Base-by-base conservation (phyloP, 2,113 vertebrate species). In the Pachyramphus minor region DNA sequence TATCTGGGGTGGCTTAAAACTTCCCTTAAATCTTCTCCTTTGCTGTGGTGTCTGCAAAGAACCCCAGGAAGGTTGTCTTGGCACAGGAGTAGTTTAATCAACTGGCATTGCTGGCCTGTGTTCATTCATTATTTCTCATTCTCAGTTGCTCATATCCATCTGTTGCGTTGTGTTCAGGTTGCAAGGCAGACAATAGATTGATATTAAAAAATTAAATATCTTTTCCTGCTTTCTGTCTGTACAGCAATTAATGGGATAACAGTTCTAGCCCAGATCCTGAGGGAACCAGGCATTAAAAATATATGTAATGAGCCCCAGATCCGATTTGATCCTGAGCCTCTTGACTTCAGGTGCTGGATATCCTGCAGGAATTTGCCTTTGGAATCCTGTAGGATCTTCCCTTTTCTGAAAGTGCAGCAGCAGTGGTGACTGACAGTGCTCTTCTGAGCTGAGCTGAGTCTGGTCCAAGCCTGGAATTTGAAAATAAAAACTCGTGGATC, bases 391-490 rank as follows among this genome's bases (percentile, higher is more conserved):
- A 27, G 44, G 53, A 53, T 69, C 28, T 28, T 62, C 71, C 92
- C 5, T 75, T 50, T 90, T 73, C 69, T 87, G 69, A 24, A 90
- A 41, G 35, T 28, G 24, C 52, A 68, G 37, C 76, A 50, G 64
- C 35, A 55, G 0, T 14, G 27, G 11, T 33, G 30, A 19, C 37
- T 89, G 39, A 25, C 24, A 8, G 0, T 31, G 22, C 2, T 15
- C 52, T 78, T 52, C 59, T 49, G 37, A 58, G 39, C 76, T 69
- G 72, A 59, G 12, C 14, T 2, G n/a, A 44, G 8, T 49, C 67
- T 35, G 31, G 8, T 68, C 66, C 55, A 45, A 1, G 49, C 24
- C 28, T 67, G 75, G 72, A 90, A 77, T 77, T 0, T 1, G 5
- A 42, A 67, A 78, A 23, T 8, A 74, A 67, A 87, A 78, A 19